Conservation (phyloP, 1,140 invertebrate genomes). For the Pinna nobilis region DNA sequence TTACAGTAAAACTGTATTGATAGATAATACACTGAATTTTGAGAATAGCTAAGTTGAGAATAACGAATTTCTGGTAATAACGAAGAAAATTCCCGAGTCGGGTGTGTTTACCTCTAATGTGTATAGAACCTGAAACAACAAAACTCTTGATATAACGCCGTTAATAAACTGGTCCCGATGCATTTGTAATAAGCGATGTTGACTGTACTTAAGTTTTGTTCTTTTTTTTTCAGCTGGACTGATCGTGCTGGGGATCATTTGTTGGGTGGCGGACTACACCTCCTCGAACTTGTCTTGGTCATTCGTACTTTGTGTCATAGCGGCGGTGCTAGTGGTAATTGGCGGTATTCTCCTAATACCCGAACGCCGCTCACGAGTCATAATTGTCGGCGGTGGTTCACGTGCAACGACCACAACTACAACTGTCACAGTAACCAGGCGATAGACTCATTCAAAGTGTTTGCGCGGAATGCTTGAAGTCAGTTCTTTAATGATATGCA, state of each 20-base stretch:
- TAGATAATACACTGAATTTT: no score
- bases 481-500: no score
- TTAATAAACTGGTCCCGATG: no score
- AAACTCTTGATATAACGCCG: no score
- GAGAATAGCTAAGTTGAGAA: no score
- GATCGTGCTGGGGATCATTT: conserved; percentile 21
- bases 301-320: conserved; percentile 37
- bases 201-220: background rate
- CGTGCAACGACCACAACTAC: conserved; percentile 3
- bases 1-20: no score
- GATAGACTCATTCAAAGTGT: background rate
- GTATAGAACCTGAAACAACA: no score
- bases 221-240: conserved; percentile 16
- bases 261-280: conserved; percentile 2
- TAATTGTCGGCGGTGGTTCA: conserved; percentile 12
- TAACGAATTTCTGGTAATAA: no score
- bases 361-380: conserved; percentile 14
- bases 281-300: conserved; percentile 17
- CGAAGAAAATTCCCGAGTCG: no score
- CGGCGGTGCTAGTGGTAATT: conserved; percentile 24
- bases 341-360: conserved; percentile 32
- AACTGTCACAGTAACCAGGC: conserved; percentile 11
- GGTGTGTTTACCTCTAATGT: no score
- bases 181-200: no score
- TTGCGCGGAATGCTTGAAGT: no score